phyloP scores from a whole-genome alignment of 2,113 vertebrate genomes.

The Myrmecobius fasciatus region DNA sequence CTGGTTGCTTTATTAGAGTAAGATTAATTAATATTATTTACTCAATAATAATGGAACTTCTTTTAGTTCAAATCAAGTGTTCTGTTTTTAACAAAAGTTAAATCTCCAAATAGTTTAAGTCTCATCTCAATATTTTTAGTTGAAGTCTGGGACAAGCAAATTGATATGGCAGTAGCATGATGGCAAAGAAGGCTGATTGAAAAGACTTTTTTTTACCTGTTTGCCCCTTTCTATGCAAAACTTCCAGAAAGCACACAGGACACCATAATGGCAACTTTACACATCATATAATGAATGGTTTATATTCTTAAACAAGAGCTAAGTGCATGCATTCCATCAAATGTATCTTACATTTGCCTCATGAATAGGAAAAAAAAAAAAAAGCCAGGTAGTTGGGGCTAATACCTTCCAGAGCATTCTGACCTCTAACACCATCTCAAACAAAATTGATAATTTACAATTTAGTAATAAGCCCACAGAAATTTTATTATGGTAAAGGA shows the following conservation, averaged over 20 bases:
- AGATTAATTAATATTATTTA: neutral
- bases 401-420: neutral
- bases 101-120: neutral
- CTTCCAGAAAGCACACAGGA: neutral
- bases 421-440: neutral
- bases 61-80: neutral
- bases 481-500: neutral
- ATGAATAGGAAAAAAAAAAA: neutral
- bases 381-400: neutral
- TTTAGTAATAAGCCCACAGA: neutral
- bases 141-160: neutral
- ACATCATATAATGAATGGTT: neutral
- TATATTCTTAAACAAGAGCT: neutral
- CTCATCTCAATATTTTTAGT: neutral
- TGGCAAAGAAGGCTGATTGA: neutral
- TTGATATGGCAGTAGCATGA: neutral
- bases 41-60: neutral
- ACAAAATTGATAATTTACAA: neutral
- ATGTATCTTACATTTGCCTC: neutral
- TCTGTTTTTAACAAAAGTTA: neutral
- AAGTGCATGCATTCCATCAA: neutral
- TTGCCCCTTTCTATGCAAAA: neutral
- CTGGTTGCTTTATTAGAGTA: neutral
- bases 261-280: neutral
- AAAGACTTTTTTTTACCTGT: neutral